phyloP scores from a whole-genome alignment of 64 coral and sea anemone species.

The Montipora foliosa region DNA sequence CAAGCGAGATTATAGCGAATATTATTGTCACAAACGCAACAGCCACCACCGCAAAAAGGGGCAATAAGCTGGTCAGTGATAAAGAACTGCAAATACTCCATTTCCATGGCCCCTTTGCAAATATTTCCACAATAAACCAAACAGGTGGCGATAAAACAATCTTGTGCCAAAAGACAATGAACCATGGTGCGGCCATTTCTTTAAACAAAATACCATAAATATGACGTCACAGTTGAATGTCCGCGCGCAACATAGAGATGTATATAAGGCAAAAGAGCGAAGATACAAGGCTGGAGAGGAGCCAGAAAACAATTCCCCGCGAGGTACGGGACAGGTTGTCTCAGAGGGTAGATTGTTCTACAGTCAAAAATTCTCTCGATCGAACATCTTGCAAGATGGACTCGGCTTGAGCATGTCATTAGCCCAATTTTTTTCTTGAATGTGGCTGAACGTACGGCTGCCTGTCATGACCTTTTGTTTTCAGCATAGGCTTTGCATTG shows the following conservation, averaged over 20 bases:
- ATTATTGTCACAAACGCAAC: background rate
- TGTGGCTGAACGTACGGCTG: no score
- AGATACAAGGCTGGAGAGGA: no score
- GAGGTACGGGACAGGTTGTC: no score
- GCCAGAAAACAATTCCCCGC: no score
- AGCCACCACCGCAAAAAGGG: background rate
- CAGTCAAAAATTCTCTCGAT: no score
- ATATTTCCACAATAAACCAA: conserved; percentile 16
- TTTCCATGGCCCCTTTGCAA: conserved; percentile 29
- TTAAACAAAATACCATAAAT: background rate
- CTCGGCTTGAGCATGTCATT: no score
- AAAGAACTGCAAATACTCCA: conserved; percentile 18
- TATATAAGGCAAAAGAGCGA: no score
- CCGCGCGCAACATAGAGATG: background rate
- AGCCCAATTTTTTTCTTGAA: no score
- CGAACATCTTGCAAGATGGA: no score
- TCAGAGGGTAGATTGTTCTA: no score
- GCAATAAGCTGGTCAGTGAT: background rate
- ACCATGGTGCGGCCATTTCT: conserved; percentile 12
- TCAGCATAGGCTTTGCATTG: no score
- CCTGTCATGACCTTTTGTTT: no score
- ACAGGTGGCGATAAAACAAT: background rate
- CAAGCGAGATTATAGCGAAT: background rate
- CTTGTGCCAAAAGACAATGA: conserved; percentile 36
- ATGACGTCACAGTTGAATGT: background rate